Evolutionary conservation across 2,888 invertebrate genomes (phyloP).

Genomic region (Protonemura montana): DNA sequence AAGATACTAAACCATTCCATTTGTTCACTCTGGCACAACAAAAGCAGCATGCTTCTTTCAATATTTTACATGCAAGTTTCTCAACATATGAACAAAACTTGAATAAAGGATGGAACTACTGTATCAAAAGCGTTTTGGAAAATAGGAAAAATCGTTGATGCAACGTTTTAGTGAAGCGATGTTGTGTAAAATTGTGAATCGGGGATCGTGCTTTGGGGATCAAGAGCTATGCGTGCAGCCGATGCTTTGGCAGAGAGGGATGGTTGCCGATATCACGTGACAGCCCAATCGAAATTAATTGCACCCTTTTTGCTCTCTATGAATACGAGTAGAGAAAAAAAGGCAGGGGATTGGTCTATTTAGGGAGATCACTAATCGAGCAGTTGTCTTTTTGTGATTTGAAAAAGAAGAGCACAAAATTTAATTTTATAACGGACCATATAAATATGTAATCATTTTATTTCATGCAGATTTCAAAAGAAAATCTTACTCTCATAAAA

Average conservation of each 20-base stretch:
- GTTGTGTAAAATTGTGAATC: background rate
- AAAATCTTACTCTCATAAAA: too few relatives aligned
- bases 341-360: too few relatives aligned
- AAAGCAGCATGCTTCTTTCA: slow-evolving; percentile 27
- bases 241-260: background rate
- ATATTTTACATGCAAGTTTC: slow-evolving; percentile 28
- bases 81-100: slow-evolving; percentile 13
- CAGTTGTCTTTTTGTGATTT: too few relatives aligned
- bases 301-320: background rate
- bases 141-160: background rate
- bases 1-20: background rate
- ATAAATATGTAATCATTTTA: too few relatives aligned
- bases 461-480: too few relatives aligned
- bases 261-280: background rate
- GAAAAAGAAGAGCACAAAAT: too few relatives aligned
- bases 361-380: too few relatives aligned
- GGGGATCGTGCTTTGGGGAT: background rate
- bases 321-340: too few relatives aligned
- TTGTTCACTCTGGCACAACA: background rate
- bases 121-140: background rate
- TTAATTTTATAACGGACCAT: too few relatives aligned
- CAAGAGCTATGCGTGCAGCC: background rate
- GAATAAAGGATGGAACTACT: background rate
- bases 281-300: background rate
- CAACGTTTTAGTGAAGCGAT: background rate